Evolutionary conservation across 2,113 vertebrate species (phyloP).

Genomic region (Micronycteris hirsuta): DNA sequence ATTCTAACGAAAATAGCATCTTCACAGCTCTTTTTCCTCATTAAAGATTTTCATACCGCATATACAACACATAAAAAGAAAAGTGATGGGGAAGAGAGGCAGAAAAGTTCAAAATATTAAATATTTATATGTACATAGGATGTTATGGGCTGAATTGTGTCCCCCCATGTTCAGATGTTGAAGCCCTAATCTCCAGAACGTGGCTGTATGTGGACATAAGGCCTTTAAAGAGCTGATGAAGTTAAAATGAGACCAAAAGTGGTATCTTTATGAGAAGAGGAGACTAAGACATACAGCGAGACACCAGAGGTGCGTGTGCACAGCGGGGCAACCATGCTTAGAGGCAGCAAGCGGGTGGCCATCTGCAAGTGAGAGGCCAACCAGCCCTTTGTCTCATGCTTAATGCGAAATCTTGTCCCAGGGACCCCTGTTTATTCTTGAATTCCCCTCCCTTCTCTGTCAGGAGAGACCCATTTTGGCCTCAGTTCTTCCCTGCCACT

Average conservation of each 20-base stretch:
- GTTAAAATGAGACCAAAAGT: not conserved
- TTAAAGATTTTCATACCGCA: not conserved
- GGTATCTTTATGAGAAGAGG: not conserved
- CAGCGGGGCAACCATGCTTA: not conserved
- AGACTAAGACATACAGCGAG: not conserved
- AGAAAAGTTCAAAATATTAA: not conserved
- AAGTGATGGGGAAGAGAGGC: not conserved
- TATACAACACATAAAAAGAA: not conserved
- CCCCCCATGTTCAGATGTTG: not conserved
- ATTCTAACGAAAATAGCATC: not conserved
- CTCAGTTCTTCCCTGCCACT: not conserved
- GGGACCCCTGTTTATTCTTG: not conserved
- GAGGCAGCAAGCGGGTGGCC: not conserved
- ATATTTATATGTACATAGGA: not conserved
- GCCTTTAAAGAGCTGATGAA: not conserved
- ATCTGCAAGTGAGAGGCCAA: not conserved
- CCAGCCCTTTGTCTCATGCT: not conserved
- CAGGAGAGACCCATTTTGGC: not conserved
- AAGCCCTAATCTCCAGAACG: not conserved
- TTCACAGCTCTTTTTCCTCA: not conserved
- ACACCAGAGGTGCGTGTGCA: not conserved
- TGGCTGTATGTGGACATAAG: not conserved
- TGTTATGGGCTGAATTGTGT: not conserved
- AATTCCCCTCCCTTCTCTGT: not conserved
- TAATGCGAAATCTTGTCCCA: not conserved